These are phyloP conservation scores for Drosophila nigritarsus DNA, from an alignment of 2,888 invertebrate genomes.

Conservation along the genomic window DNA sequence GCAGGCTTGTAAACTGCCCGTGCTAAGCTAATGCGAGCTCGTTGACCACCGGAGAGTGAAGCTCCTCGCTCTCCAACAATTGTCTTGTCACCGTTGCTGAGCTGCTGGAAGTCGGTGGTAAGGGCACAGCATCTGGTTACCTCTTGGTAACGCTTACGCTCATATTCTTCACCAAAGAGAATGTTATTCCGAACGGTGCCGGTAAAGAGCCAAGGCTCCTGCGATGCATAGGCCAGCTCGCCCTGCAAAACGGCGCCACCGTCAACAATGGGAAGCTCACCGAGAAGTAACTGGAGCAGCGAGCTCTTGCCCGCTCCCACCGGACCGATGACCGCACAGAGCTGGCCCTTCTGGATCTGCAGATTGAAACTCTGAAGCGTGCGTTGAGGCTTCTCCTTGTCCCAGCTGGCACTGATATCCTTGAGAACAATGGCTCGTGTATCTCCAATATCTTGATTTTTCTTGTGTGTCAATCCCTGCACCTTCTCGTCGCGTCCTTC, in stretches of 20 bases:
- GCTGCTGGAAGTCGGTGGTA: conserved; percentile 86
- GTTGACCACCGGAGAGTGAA: conserved; percentile 91
- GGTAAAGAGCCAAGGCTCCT: conserved; percentile 90
- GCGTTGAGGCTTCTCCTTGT: conserved; percentile 86
- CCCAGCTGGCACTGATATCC: conserved; percentile 86
- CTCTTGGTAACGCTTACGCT: conserved; percentile 88
- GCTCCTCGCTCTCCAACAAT: conserved; percentile 90
- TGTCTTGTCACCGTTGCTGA: conserved; percentile 89
- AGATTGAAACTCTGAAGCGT: conserved; percentile 87
- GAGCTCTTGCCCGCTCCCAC: conserved; percentile 93
- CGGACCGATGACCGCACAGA: conserved; percentile 93
- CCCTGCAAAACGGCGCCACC: conserved; percentile 87
- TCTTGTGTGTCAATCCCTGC: conserved; percentile 78
- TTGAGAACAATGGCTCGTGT: conserved; percentile 84
- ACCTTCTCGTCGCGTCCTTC: conserved; percentile 86
- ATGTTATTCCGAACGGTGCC: conserved; percentile 90
- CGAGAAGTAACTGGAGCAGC: conserved; percentile 86
- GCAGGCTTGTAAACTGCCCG: conserved; percentile 90
- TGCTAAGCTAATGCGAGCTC: conserved; percentile 90
- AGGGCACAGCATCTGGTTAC: conserved; percentile 85
- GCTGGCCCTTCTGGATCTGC: conserved; percentile 87
- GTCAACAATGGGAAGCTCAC: conserved; percentile 86
- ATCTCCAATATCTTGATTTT: conserved; percentile 58
- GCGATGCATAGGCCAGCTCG: conserved; percentile 87
- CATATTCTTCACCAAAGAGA: conserved; percentile 89